Evolutionary conservation across 2,113 vertebrate genomes (phyloP).

Genomic region (Athene cunicularia): DNA sequence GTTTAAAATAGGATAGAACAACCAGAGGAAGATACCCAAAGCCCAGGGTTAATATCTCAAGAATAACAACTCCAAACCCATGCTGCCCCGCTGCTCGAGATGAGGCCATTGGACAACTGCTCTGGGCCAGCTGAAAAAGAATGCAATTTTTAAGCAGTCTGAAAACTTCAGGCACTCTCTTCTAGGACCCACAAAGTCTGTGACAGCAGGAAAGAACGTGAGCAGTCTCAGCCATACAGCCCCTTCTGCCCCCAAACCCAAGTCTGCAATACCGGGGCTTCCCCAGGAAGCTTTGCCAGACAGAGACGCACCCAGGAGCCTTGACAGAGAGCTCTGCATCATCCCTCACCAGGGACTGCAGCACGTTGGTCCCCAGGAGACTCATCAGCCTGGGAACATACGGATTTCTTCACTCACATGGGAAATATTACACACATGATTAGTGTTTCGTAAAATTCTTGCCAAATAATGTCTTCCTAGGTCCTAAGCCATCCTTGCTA

Average conservation of each 20-base stretch:
- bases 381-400: neutral
- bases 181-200: neutral
- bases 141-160: fast-evolving
- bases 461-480: neutral
- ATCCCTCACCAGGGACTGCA: neutral
- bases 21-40: neutral
- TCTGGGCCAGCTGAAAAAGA: neutral
- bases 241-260: neutral
- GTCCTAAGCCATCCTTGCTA: neutral
- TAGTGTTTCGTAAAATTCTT: neutral
- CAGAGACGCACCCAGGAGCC: neutral
- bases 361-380: neutral
- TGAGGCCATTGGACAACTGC: fast-evolving
- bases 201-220: neutral
- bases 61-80: neutral
- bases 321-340: neutral
- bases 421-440: neutral
- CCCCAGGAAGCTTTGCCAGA: neutral
- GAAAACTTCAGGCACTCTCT: neutral
- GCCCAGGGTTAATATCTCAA: neutral
- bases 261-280: neutral
- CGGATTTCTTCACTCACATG: neutral
- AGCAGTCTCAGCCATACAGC: neutral
- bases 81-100: neutral
- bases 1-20: neutral